Base-by-base conservation (phyloP, 2,113 vertebrate genomes). In the Gnathonemus echidnorhynchus region DNA sequence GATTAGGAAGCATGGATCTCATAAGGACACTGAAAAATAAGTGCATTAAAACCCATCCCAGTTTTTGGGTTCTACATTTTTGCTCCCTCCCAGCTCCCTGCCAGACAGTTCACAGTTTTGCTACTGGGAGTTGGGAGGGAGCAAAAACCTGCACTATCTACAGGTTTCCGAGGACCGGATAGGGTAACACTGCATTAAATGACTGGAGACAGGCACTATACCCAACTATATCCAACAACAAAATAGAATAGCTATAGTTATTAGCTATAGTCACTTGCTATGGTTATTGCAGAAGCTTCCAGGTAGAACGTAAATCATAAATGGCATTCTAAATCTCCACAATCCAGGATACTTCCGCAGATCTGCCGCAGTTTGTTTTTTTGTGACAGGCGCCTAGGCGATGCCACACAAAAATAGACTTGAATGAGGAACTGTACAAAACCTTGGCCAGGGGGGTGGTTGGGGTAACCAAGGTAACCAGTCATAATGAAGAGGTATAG, bases 391-490 rank as follows among this genome's bases (percentile, higher is more conserved):
- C 8, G 24, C 48, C n/a, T 50, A 46, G 83, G 21, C 21, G 7
- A 58, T 46, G 74, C 74, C n/a, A 17, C 7, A 42, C 89, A 89
- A 46, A 84, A 85, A 84, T 56, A 56, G 46, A 52, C 50, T 80
- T 48, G 48, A 24, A 27, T 24, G 10, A 46, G 15, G 80, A 15
- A 77, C 70, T n/a, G 70, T 39, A 77, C 35, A 77, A 77, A 77
- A 31, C 74, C 11, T 27, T 53, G 52, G 17, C 50, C 0, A 3
- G 56, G 8, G 24, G 58, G 58, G 39, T 42, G 58, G 62, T 24
- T 3, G 3, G 19, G 52, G 80, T 85, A 86, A 89, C 77, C 89
- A 89, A 45, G 89, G 80, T 56, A 89, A 86, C 80, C 35, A 21
- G 52, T 17, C 27, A 42, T 35, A 42, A 62, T 85, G 80, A 56